Conservation (phyloP, 2,113 vertebrate species). For the Pseudolaguvia tuberculata region DNA sequence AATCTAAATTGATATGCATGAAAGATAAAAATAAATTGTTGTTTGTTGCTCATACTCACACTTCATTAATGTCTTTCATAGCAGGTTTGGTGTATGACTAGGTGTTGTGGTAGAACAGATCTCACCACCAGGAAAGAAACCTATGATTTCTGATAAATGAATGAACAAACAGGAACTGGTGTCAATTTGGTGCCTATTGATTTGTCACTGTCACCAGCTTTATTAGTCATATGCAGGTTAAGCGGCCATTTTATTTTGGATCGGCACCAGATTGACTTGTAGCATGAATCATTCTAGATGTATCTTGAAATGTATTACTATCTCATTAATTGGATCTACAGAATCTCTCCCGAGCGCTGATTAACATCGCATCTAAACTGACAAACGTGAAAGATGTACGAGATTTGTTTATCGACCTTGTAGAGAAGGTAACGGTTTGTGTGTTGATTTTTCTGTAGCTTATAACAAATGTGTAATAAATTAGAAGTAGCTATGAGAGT, state of each 20-base stretch:
- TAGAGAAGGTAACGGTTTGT: constrained; percentile 76
- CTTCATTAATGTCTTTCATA: neutral
- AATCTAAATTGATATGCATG: neutral
- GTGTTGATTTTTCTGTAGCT: neutral
- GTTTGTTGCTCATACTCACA: constrained; percentile 23
- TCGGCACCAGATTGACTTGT: neutral
- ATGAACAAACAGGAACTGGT: neutral
- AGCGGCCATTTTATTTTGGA: neutral
- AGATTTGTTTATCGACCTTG: constrained; percentile 85
- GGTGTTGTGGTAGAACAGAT: neutral
- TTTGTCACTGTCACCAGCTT: neutral
- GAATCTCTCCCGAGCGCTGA: constrained; percentile 80
- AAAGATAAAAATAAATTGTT: neutral
- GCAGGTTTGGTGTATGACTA: neutral
- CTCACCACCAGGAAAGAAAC: neutral
- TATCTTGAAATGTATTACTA: neutral
- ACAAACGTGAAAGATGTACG: constrained; percentile 83
- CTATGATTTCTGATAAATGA: neutral
- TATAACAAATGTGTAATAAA: neutral
- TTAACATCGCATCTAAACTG: constrained; percentile 83
- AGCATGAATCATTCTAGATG: neutral
- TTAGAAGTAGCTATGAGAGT: neutral
- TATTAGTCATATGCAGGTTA: neutral
- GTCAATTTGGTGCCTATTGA: neutral
- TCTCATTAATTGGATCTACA: constrained; percentile 47